phyloP scores from a whole-genome alignment of 2,113 vertebrate species.

The Oryctolagus cuniculus region DNA sequence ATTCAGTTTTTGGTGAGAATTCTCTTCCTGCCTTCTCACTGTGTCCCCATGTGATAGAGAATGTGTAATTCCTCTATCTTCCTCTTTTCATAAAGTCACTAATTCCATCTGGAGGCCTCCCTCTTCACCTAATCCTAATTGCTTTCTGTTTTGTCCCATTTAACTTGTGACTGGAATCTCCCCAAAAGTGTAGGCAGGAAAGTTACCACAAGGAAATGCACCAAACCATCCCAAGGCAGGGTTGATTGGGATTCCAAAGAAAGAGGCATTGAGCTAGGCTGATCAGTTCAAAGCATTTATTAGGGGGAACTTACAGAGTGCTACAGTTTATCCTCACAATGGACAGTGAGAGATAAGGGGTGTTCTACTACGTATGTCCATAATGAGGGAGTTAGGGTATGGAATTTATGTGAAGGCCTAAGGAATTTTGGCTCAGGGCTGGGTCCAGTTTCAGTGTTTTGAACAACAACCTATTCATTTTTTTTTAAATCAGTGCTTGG shows the following conservation, averaged over 20 bases:
- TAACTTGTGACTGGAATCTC: neutral
- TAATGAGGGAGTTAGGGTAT: neutral
- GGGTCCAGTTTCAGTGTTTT: neutral
- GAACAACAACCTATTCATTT: neutral
- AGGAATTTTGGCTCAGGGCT: too few relatives aligned
- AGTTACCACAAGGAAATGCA: neutral
- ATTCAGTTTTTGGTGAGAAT: too few relatives aligned
- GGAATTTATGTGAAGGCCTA: neutral
- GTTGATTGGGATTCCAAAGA: neutral
- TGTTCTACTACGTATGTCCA: neutral
- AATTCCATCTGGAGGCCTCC: too few relatives aligned
- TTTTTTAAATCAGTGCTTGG: neutral
- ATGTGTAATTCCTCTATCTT: too few relatives aligned
- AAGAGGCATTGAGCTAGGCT: neutral
- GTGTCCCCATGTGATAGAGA: too few relatives aligned
- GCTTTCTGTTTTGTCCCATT: neutral
- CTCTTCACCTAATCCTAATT: too few relatives aligned
- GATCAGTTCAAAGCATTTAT: neutral
- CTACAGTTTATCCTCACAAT: neutral
- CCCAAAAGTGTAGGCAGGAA: neutral
- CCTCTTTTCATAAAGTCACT: too few relatives aligned
- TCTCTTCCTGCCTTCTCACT: too few relatives aligned
- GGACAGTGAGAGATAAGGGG: neutral
- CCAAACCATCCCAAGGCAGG: neutral
- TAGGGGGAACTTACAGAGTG: neutral